Evolutionary conservation across 2,888 invertebrate genomes (phyloP), one percentile per base, ranked within the genome.

Genomic region (Ophraella communa): DNA sequence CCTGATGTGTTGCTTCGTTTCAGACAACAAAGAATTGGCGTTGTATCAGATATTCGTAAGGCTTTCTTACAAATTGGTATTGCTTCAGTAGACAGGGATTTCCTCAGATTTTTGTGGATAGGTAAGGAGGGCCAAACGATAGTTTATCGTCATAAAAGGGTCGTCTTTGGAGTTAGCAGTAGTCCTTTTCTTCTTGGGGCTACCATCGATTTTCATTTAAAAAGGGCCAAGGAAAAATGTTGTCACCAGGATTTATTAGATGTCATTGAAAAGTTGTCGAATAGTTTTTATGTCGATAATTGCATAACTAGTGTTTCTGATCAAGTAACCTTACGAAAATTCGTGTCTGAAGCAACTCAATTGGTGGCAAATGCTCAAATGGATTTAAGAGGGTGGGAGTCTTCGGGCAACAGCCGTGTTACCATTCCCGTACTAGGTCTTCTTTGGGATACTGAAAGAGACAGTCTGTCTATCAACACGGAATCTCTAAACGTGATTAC

Each of bases 1-100:
- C 30, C 24, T 49, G 45, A 10, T 27, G 30, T 58, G 23, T 59
- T 8, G 27, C 57, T 24, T 65, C 57, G 47, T n/a, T n/a, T n/a
- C n/a, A n/a, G n/a, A n/a, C n/a, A n/a, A n/a, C n/a, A n/a, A n/a
- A n/a, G n/a, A n/a, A 62, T 73, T 51, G 76, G 72, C 5, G 68
- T 73, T 1, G 60, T 69, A 2, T 56, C 74, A 5, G 76, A 77
- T 62, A 77, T 79, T 3, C 33, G 66, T 14, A 75, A 75, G 53
- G 78, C 76, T 0, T 79, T 79, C 64, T 62, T 76, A 14, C 76
- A 76, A 67, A 75, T 78, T n/a, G 65, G 63, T 39, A 21, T 76
- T 0, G 20, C 62, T 5, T 30, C 65, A 61, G 39, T 64, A 4
- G 76, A 79, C 51, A 55, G 78, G 52, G 66, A 76, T 52, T 75